phyloP scores from a whole-genome alignment of 1,140 invertebrate genomes.

The Ectropis grisescens region DNA sequence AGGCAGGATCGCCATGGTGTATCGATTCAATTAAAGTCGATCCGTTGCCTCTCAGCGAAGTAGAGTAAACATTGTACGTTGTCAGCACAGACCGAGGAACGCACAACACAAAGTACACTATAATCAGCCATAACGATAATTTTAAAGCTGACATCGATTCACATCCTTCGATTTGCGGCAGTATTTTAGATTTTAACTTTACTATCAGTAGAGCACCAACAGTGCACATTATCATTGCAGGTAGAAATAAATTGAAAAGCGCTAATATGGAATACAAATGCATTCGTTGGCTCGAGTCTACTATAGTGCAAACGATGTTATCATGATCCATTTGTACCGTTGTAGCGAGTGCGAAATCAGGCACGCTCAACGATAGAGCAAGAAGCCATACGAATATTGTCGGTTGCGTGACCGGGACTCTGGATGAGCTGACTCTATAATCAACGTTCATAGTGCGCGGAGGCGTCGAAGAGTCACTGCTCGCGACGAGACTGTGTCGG shows the following conservation, averaged over 20 bases:
- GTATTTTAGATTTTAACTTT: conserved; percentile 39
- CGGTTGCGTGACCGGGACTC: conserved; percentile 61
- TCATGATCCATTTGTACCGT: conserved; percentile 33
- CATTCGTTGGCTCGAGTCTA: conserved; percentile 43
- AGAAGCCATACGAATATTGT: conserved; percentile 69
- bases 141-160: conserved; percentile 44
- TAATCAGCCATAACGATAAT: conserved; percentile 51
- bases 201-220: conserved; percentile 29
- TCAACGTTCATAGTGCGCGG: conserved; percentile 62
- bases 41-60: conserved; percentile 17
- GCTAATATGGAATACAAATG: conserved; percentile 55
- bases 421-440: conserved; percentile 45
- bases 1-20: conserved; percentile 17
- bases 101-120: conserved; percentile 40
- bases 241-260: conserved; percentile 55
- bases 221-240: conserved; percentile 34
- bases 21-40: conserved; percentile 13
- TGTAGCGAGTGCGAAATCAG: conserved; percentile 61
- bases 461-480: conserved; percentile 48
- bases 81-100: conserved; percentile 42
- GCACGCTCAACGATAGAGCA: conserved; percentile 68
- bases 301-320: conserved; percentile 39
- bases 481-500: conserved; percentile 60
- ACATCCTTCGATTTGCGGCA: conserved; percentile 21
- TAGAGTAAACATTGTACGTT: conserved; percentile 32